phyloP scores from a whole-genome alignment of 2,888 invertebrate genomes.

The Stenoptilia bipunctidactyla region DNA sequence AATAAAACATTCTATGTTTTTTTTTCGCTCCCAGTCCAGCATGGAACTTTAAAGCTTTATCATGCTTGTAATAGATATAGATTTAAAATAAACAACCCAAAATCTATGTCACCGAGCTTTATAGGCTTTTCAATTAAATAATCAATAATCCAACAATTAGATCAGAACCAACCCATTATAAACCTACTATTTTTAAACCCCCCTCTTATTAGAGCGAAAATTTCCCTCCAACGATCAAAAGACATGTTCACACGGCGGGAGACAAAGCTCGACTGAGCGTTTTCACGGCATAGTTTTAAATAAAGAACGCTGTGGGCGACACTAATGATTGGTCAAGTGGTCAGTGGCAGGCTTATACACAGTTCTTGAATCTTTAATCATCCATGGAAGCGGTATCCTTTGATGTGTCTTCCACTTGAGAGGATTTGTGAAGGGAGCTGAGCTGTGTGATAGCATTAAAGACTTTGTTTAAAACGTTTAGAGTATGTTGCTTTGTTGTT shows the following conservation, averaged over 20 bases:
- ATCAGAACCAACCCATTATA: not conserved
- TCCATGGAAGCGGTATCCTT: not conserved
- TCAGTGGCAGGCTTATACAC: not conserved
- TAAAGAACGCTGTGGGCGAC: slow-evolving; percentile 38
- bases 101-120: too few relatives aligned
- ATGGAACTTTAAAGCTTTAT: too few relatives aligned
- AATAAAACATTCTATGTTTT: too few relatives aligned
- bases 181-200: not conserved
- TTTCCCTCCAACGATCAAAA: slow-evolving; percentile 19
- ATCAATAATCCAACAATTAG: not conserved
- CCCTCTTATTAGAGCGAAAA: too few relatives aligned
- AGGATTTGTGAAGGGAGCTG: not conserved
- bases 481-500: too few relatives aligned
- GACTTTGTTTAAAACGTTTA: not conserved
- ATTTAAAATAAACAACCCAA: too few relatives aligned
- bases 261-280: slow-evolving; percentile 20
- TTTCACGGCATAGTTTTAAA: slow-evolving; percentile 36
- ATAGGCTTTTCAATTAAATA: too few relatives aligned
- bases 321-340: slow-evolving; percentile 42
- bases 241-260: slow-evolving; percentile 16
- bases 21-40: too few relatives aligned
- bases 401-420: not conserved
- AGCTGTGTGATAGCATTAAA: not conserved
- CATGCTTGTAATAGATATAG: too few relatives aligned
- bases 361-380: not conserved